Base-by-base conservation (phyloP, 2,113 vertebrate genomes). In the Aramus guarauna region DNA sequence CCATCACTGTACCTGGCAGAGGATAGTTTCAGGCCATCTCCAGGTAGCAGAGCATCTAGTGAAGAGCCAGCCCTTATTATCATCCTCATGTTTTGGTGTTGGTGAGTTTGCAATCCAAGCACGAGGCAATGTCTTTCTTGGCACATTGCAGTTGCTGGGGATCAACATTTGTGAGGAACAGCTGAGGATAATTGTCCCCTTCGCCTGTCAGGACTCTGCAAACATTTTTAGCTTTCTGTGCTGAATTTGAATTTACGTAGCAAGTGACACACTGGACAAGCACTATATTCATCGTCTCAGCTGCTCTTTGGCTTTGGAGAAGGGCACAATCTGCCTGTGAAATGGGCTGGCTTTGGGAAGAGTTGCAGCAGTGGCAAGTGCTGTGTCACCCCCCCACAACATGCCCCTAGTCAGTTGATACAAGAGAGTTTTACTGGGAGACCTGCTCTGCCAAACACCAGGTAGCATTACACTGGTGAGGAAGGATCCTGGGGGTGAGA, bases 221-320 rank as follows among this genome's bases (percentile, higher is more conserved):
- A 85, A 94, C 73, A 43, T 89, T 96, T 97, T 90, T 96, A 92
- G 76, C 53, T 96, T 97, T 96, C 93, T 73, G 75, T 17, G 29
- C 62, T 45, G 83, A 94, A 96, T 96, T 95, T 92, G 86, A 79
- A 96, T 96, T 96, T 96, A 94, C 3, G 52, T 64, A 95, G 78
- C 48, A n/a, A 94, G 93, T 63, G 96, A 97, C 76, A 86, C 67
- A 53, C 88, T 88, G 96, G 97, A 97, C 85, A 94, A 87, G 82
- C 59, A 36, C 50, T 92, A 32, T 89, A 82, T 88, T 97, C 88
- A 94, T 93, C 62, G 60, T 84, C 88, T 97, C 94, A 95, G 72
- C 88, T 92, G 87, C 82, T 96, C 43, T 59, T 55, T 16, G 52
- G 52, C 67, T 74, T 58, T 5, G 16, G 27, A 64, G 53, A 67